phyloP scores from a whole-genome alignment of 1,140 invertebrate species.

The Pomacea maculata region DNA sequence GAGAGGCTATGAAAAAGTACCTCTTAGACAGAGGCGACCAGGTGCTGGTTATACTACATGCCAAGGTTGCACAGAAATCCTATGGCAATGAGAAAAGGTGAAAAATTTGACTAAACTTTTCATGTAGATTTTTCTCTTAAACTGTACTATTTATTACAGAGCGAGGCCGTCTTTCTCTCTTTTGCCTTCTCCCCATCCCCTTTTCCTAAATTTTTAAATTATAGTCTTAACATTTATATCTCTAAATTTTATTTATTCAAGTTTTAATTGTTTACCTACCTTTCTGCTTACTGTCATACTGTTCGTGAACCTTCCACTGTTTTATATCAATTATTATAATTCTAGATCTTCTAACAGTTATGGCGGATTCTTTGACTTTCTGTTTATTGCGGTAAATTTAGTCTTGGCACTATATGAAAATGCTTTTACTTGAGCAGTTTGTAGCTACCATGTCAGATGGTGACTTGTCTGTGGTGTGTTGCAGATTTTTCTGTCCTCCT shows the following conservation, averaged over 20 bases:
- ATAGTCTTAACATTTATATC: too few species aligned
- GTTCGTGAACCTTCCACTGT: too few species aligned
- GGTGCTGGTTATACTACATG: slow-evolving; percentile 96
- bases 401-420: neutral
- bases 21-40: slow-evolving; percentile 93
- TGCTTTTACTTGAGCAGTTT: neutral
- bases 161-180: too few species aligned
- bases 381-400: neutral
- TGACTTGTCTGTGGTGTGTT: neutral
- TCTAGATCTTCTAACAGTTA: neutral
- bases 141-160: too few species aligned
- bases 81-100: slow-evolving; percentile 98
- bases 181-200: too few species aligned
- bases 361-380: neutral
- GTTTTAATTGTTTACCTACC: too few species aligned
- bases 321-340: too few species aligned
- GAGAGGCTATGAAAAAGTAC: slow-evolving; percentile 96
- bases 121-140: too few species aligned
- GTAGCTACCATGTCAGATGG: too few species aligned
- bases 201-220: too few species aligned
- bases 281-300: too few species aligned
- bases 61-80: slow-evolving; percentile 98
- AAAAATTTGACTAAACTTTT: neutral
- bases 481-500: slow-evolving; percentile 96
- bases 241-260: too few species aligned